These are phyloP conservation scores for Eulacestoma nigropectus DNA, from an alignment of 2,113 vertebrate species.

Conservation along the genomic window DNA sequence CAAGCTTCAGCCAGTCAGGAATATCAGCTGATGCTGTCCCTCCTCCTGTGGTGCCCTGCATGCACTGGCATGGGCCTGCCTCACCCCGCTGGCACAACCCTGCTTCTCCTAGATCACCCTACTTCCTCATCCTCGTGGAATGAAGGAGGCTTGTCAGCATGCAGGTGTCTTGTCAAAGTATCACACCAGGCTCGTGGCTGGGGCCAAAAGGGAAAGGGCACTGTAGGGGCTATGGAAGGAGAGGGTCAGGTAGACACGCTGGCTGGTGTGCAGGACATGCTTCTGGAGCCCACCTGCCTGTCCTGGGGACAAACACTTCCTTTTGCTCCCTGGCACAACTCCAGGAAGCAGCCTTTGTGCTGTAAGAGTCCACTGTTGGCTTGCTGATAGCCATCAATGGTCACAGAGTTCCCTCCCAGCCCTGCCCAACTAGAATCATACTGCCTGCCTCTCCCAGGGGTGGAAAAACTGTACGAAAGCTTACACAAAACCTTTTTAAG, in stretches of 20 bases:
- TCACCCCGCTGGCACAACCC: background rate
- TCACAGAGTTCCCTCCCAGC: background rate
- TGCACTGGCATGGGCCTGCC: background rate
- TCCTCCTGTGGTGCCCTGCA: rapidly evolving
- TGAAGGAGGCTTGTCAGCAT: too few species aligned
- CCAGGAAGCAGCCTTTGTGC: rapidly evolving
- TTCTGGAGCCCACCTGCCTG: background rate
- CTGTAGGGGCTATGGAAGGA: rapidly evolving
- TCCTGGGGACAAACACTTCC: background rate
- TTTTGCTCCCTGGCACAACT: background rate
- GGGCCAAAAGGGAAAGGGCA: rapidly evolving
- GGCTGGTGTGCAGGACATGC: background rate
- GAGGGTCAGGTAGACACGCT: rapidly evolving
- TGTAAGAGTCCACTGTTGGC: rapidly evolving
- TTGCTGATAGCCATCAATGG: rapidly evolving
- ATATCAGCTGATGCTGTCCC: background rate
- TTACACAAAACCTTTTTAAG: background rate
- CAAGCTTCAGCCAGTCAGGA: rapidly evolving
- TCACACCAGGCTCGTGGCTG: background rate
- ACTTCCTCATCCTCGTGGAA: background rate
- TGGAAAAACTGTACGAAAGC: background rate
- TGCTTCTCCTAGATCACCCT: background rate
- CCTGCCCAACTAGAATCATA: rapidly evolving
- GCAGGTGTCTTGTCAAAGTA: background rate
- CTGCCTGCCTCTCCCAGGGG: rapidly evolving